Evolutionary conservation across 2,888 invertebrate genomes (phyloP), one percentile per base, ranked within the genome.

Genomic region (Synergus gifuensis): DNA sequence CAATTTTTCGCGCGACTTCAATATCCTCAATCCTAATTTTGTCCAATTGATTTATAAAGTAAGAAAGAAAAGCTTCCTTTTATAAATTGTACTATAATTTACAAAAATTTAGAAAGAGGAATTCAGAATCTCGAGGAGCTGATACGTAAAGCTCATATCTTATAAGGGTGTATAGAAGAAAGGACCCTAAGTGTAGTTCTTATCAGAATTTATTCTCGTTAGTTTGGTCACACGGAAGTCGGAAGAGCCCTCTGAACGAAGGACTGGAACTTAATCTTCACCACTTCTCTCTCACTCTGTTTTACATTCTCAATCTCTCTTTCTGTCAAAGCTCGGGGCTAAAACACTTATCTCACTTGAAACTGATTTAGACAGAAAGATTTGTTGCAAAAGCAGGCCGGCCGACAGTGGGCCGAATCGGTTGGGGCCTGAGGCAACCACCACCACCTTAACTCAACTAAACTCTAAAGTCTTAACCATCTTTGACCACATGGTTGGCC

Each of bases 351-450:
- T 89, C 89, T 90, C 88, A 85, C 87, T 86, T 87, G 87, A 90
- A 90, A 90, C 89, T 90, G 90, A 91, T 90, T 91, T 89, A 88
- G 90, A 91, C 89, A 86, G 89, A 88, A 88, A 90, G 91, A 91
- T 91, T 91, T 91, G 91, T 91, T 89, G 89, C 88, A 89, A 89
- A 88, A 85, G 86, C 82, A 81, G 80, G 83, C 76, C 67, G 81
- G 82, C 83, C 78, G 85, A 83, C 83, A 85, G 79, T 81, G 66
- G 80, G 77, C 79, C 67, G 77, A 79, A 76, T 77, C 79, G 82
- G 77, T 69, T 83, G 79, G 80, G 81, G 81, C 84, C 84, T 40
- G 78, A 80, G 82, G 88, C 89, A 78, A 83, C 77, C n/a, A n/a
- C 22, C 79, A 77, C 79, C 82, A 79, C 84, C 82, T 82, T 83